Base-by-base conservation (phyloP, 1,140 invertebrate species). In the Eurytemora carolleeae region DNA sequence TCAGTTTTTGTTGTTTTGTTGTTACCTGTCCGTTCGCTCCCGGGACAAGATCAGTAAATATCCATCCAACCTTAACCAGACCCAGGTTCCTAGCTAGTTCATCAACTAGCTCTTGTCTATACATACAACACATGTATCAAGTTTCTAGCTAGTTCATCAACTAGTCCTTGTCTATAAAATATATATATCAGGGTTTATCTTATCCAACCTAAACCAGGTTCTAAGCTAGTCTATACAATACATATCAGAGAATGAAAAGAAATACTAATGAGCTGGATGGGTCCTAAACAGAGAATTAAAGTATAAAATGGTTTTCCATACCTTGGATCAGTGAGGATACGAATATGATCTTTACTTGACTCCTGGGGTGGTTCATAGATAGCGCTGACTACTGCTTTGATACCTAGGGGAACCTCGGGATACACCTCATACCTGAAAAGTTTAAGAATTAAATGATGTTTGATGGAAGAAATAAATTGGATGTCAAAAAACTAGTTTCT, bases 311-410 rank as follows among this genome's bases (percentile, higher is more conserved):
- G 23, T 20, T 12, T 15, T 23, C 20, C 22, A 3, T 57, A 22
- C 18, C 25, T 59, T 1, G 57, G 52, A 23, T 62, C 60, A 1
- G n/a, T 18, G 17, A 62, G n/a, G 61, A 88, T 74, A 64, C 75
- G 75, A 64, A 88, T 76, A 12, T 74, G 76, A 73, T 89, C 83
- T 67, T 80, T 77, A 20, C 76, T 78, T 67, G 80, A 82, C 72
- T 84, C 80, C 75, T 97, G 93, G 21, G 94, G 90, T 53, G 96
- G 96, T 75, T 99, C 96, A 74, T 98, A 98, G 66, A 99, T 95
- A 57, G 93, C 93, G 21, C 84, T 80, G 25, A 98, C 91, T 65
- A 82, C 84, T 53, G 94, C 92, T 70, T 77, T 82, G 63, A 98
- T 94, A 71, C 87, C 94, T 31, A 99, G 77, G 57, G 44, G 44